Conservation (phyloP, 2,888 invertebrate species). For the Arctia plantaginis region DNA sequence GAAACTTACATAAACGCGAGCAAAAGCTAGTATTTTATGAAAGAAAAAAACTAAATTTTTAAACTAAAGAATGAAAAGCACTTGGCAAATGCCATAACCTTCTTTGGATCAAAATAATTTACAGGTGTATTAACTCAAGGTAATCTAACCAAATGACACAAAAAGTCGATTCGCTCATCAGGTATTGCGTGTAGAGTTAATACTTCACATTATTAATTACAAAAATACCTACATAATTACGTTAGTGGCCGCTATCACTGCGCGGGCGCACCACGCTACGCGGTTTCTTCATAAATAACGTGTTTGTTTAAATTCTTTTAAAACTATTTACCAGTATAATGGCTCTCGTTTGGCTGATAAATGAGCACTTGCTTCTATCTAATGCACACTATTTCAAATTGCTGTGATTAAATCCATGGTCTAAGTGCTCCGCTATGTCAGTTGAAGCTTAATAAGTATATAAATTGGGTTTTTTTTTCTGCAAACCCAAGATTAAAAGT, state of each 20-base stretch:
- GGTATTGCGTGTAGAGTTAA: constrained; percentile 49
- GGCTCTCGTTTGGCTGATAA: constrained; percentile 40
- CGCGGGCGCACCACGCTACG: constrained; percentile 32
- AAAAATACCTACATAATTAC: constrained; percentile 67
- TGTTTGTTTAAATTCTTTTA: constrained; percentile 47
- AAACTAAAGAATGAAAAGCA: neutral
- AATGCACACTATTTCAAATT: constrained; percentile 37
- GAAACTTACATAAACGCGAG: neutral
- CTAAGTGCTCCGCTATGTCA: constrained; percentile 19
- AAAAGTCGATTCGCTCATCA: constrained; percentile 40
- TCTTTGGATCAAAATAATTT: neutral
- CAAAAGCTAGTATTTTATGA: neutral
- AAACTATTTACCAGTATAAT: constrained; percentile 47
- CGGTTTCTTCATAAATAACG: constrained; percentile 42
- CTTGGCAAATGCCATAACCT: neutral
- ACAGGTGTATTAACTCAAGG: neutral
- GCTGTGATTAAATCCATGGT: constrained; percentile 39
- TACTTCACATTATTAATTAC: constrained; percentile 63
- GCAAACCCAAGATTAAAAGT: neutral
- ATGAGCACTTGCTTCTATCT: constrained; percentile 29
- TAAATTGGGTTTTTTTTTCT: constrained; percentile 5
- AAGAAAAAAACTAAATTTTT: too few relatives aligned
- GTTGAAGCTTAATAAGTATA: constrained; percentile 1
- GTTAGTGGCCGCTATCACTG: constrained; percentile 55
- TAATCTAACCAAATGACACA: constrained; percentile 39